These are phyloP conservation scores for Disparrhopalites patrizii DNA, from an alignment of 2,888 invertebrate genomes.

Conservation along the genomic window DNA sequence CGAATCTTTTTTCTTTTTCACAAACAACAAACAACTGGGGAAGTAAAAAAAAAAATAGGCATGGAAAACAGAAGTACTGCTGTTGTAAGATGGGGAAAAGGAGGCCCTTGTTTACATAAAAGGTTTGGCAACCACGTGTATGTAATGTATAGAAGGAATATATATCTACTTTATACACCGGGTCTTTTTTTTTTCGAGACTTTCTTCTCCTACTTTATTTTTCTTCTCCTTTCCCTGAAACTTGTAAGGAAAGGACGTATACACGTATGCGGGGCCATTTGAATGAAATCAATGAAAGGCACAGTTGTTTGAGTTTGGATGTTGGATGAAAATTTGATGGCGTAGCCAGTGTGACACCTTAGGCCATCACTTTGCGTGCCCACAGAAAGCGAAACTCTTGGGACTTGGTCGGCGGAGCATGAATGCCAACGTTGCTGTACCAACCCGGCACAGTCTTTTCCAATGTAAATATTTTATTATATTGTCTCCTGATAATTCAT, in stretches of 20 bases:
- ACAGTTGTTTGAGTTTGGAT: slow-evolving; percentile 39
- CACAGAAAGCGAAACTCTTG: slow-evolving; percentile 22
- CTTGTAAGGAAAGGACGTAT: too few species aligned
- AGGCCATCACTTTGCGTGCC: slow-evolving; percentile 39
- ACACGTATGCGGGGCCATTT: slow-evolving; percentile 3
- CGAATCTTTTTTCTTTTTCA: too few species aligned
- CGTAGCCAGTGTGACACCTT: slow-evolving; percentile 38
- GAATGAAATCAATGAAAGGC: slow-evolving; percentile 22
- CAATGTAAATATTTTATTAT: slow-evolving; percentile 35
- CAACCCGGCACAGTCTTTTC: slow-evolving; percentile 26
- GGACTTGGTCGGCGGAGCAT: slow-evolving; percentile 13
- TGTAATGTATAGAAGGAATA: too few species aligned
- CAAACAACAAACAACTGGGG: too few species aligned
- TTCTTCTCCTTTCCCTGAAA: not conserved
- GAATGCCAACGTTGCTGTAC: slow-evolving; percentile 26
- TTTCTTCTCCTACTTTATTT: too few species aligned
- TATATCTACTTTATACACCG: too few species aligned
- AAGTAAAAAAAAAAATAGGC: too few species aligned
- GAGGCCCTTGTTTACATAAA: too few species aligned
- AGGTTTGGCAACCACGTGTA: too few species aligned
- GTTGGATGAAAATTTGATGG: slow-evolving; percentile 40
- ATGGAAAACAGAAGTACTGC: too few species aligned
- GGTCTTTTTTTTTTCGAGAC: too few species aligned
- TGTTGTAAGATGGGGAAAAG: too few species aligned
- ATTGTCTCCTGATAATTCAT: slow-evolving; percentile 41